phyloP scores from a whole-genome alignment of 2,113 vertebrate species.

The Agapornis roseicollis region DNA sequence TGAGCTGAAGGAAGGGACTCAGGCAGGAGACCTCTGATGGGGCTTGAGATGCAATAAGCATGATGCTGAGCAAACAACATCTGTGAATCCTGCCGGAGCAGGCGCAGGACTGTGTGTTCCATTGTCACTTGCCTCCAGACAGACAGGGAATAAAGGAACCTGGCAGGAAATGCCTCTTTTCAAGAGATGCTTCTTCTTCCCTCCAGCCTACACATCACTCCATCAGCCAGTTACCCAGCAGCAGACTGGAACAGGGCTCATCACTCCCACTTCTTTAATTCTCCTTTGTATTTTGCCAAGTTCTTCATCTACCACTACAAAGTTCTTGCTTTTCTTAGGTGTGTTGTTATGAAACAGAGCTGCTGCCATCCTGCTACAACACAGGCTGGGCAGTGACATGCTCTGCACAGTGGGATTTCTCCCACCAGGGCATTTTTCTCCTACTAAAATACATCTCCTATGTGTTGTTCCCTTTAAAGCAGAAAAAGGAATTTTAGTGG shows the following conservation, averaged over 20 bases:
- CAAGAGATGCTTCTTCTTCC: not conserved
- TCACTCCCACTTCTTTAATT: not conserved
- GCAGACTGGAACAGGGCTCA: not conserved
- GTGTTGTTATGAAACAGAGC: not conserved
- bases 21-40: not conserved
- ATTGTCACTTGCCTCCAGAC: not conserved
- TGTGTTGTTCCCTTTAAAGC: not conserved
- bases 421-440: not conserved
- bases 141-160: not conserved
- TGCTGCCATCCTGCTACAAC: not conserved
- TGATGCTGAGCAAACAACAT: not conserved
- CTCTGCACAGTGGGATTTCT: not conserved
- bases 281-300: not conserved
- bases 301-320: not conserved
- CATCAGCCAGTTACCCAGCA: not conserved
- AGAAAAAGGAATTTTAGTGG: not conserved
- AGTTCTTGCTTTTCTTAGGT: not conserved
- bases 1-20: not conserved
- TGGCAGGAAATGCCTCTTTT: not conserved
- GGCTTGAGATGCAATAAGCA: not conserved
- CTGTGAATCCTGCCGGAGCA: not conserved
- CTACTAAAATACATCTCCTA: not conserved
- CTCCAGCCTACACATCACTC: not conserved
- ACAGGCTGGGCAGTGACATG: not conserved
- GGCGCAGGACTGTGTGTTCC: not conserved